phyloP scores from a whole-genome alignment of 1,140 invertebrate species.

The Solenopsis invicta region DNA sequence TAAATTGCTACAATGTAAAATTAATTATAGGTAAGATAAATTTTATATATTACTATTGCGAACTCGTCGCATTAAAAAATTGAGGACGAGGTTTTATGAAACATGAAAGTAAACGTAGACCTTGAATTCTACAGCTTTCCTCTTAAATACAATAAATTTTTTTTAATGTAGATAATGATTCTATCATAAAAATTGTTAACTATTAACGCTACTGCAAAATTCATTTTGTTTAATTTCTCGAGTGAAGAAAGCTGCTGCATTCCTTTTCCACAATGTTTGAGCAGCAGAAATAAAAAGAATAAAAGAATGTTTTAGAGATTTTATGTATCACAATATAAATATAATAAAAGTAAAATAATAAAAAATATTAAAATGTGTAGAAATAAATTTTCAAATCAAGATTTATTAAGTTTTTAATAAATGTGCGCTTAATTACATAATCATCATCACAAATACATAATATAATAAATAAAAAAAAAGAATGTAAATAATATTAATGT shows the following conservation, averaged over 20 bases:
- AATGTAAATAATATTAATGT: background rate
- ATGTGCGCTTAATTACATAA: background rate
- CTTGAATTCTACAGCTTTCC: conserved; percentile 12
- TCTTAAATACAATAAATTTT: background rate
- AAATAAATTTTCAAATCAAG: background rate
- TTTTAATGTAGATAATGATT: background rate
- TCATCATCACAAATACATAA: background rate
- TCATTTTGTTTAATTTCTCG: background rate
- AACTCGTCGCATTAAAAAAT: conserved; percentile 10
- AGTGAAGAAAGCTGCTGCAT: background rate
- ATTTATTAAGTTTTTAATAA: background rate
- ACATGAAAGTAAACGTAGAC: conserved; percentile 25
- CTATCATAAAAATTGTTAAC: background rate
- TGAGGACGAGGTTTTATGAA: conserved; percentile 14
- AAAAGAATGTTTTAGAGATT: background rate
- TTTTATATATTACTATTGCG: background rate
- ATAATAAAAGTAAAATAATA: background rate
- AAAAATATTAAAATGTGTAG: background rate
- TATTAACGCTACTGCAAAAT: conserved; percentile 1
- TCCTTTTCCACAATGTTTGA: background rate
- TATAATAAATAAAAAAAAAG: background rate
- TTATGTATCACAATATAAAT: background rate
- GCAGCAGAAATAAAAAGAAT: background rate
- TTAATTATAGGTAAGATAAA: background rate
- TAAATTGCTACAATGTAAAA: conserved; percentile 11